Evolutionary conservation across 2,797 vertebrate species (phyloP).

Genomic region (Catharus ustulatus): DNA sequence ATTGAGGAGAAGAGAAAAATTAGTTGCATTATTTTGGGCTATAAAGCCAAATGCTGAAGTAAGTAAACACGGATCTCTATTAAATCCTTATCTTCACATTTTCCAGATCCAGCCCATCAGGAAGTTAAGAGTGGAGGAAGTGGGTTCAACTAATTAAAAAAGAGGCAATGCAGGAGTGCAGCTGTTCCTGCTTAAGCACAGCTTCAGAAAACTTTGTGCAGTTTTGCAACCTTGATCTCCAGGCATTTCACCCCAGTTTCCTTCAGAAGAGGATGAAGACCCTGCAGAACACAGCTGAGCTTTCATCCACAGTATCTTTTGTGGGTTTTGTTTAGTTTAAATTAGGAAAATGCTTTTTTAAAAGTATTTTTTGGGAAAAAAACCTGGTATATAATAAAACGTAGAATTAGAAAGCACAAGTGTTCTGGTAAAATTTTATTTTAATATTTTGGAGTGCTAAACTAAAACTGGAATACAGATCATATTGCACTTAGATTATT

Average conservation of each 20-base stretch:
- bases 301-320: neutral
- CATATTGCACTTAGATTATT: neutral
- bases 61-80: neutral
- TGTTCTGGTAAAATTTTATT: neutral
- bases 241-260: neutral
- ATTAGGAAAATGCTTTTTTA: neutral
- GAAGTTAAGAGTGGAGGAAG: conserved; percentile 16
- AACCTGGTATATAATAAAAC: neutral
- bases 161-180: neutral
- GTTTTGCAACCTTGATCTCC: conserved; percentile 8
- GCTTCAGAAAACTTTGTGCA: conserved; percentile 15
- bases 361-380: fast-evolving
- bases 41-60: neutral
- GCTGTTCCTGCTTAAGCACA: conserved; percentile 48
- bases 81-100: conserved; percentile 23
- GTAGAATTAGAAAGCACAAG: neutral
- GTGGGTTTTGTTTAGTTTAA: neutral
- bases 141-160: conserved; percentile 50
- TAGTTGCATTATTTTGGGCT: neutral
- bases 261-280: neutral
- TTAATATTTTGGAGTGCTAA: neutral
- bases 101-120: conserved; percentile 16
- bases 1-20: neutral
- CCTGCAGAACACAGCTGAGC: neutral
- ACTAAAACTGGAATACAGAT: neutral